Base-by-base conservation (phyloP, 92 coral and sea anemone species). In the Porites rus region DNA sequence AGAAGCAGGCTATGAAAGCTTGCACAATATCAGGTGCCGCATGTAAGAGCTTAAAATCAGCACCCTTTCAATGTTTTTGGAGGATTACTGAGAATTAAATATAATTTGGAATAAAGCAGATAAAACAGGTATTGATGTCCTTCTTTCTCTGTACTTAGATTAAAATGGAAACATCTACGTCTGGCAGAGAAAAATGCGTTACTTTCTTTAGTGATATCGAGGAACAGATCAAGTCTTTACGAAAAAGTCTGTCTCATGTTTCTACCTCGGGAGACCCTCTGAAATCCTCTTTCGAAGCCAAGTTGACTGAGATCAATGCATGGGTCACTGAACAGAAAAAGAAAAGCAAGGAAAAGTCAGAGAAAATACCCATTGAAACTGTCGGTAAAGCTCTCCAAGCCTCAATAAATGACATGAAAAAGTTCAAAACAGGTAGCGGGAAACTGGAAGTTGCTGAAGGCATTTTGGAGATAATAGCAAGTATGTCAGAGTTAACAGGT, bases 241-340 rank as follows among this genome's bases (percentile, higher is more conserved):
- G 1, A n/a, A 8, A 10, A 6, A 46, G 43, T 24, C n/a, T 46
- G 28, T 1, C 38, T 9, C 38, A 56, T 2, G 13, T 56, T 56
- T 75, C 51, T 28, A 8, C 53, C 22, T 10, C 79, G 3, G 0
- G 50, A 4, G 17, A 75, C 4, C 21, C 79, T 1, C 46, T 4
- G 63, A 22, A 25, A 54, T 43, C 11, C 8, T 4, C 24, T 66
- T 50, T 1, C 51, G 19, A 78, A 24, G 2, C 20, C 17, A 73
- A 62, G 24, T 38, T 87, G 19, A 28, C 61, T 8, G 69, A 22
- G 28, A 80, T 87, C 20, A 10, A 46, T 7, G 52, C 51, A 6
- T 72, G 81, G 90, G 75, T 87, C 16, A 59, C 61, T 17, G 81
- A 87, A 6, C 70, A 82, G 43, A 53, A 74, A 80, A 24, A 60